Base-by-base conservation (phyloP, 2,888 invertebrate genomes). In the Diaphora mendica region DNA sequence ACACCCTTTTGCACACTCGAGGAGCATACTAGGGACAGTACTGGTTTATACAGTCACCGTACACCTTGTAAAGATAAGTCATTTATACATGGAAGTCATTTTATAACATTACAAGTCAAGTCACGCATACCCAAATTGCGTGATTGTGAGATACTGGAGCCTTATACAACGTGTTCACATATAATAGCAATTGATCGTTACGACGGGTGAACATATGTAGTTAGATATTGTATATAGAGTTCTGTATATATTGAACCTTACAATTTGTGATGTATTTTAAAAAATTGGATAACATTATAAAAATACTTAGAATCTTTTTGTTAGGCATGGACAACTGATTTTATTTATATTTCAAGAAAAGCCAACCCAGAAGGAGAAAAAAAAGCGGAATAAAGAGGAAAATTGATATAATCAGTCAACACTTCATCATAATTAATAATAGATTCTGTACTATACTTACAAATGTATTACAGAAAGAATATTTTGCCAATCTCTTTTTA, bases 61-160 rank as follows among this genome's bases (percentile, higher is more conserved):
- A n/a, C 51, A 55, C n/a, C 51, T 55, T 55, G n/a, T 55, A 55
- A 9, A 9, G 51, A 55, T n/a, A 55, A 55, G 51, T 55, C 23
- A 55, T 55, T 23, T 55, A 55, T 55, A 55, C 11, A n/a, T n/a
- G 59, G 33, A 33, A n/a, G 59, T 51, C 51, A 69, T 33, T 55
- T 48, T n/a, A 30, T 42, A 68, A 55, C n/a, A 55, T 55, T 55
- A n/a, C 51, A n/a, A 42, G 42, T 67, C 35, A 55, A 48, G 68
- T 68, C 51, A 55, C 51, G 51, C 51, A n/a, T 55, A 55, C 51
- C 23, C n/a, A 55, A 55, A 55, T 55, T 55, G 51, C 51, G 51
- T 55, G 51, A 55, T 55, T 55, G 51, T 55, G 51, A 55, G 51
- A 55, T 55, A 55, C 51, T 55, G 51, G 51, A 55, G 51, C 51